These are phyloP conservation scores for Orthosia cruda DNA, from an alignment of 2,888 invertebrate species.

Conservation along the genomic window DNA sequence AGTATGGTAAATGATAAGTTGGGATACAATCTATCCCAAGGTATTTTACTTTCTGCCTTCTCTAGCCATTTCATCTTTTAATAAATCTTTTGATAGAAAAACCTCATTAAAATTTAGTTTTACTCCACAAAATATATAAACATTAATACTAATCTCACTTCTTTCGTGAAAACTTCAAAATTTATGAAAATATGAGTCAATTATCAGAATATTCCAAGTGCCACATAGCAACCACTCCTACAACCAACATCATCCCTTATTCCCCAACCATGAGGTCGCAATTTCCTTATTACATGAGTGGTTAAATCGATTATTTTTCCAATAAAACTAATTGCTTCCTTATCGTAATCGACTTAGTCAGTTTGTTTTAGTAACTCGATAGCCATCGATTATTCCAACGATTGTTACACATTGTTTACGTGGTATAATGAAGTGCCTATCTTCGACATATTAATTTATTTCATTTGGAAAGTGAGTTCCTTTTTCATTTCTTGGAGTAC, in stretches of 20 bases:
- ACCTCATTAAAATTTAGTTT: not conserved
- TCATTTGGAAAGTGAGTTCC: constrained; percentile 30
- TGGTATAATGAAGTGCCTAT: constrained; percentile 32
- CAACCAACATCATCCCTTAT: not conserved
- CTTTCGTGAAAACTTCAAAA: not conserved
- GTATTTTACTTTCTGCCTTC: too few relatives aligned
- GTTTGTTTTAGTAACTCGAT: constrained; percentile 65
- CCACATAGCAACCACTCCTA: not conserved
- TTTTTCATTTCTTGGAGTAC: constrained; percentile 11
- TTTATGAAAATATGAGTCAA: not conserved
- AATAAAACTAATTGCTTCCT: constrained; percentile 63
- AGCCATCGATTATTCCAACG: constrained; percentile 53
- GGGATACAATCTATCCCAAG: too few relatives aligned
- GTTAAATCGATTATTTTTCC: constrained; percentile 55
- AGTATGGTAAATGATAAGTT: too few relatives aligned
- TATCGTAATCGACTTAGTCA: constrained; percentile 56
- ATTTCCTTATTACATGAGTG: constrained; percentile 1
- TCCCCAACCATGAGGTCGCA: not conserved
- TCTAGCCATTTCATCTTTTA: too few relatives aligned
- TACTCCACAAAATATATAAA: too few relatives aligned
- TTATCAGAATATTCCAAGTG: not conserved
- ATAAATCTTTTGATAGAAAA: not conserved
- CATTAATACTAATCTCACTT: not conserved
- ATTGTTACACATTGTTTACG: constrained; percentile 39
- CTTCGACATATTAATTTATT: constrained; percentile 26